Evolutionary conservation across 2,797 vertebrate genomes (phyloP).

Genomic region (Myoxocephalus aenaeus): DNA sequence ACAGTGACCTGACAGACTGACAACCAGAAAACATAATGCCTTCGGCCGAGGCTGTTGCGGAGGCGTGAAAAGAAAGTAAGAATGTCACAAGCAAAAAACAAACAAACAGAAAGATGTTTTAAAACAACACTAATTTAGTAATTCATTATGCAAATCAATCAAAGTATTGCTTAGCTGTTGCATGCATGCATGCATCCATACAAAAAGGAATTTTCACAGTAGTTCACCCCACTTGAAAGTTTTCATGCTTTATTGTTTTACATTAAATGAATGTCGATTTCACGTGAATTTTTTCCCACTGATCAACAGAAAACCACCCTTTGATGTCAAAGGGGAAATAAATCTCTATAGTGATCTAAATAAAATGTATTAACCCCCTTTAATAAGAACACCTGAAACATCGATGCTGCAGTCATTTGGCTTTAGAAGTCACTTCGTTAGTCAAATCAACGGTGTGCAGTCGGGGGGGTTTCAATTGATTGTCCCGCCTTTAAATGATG

Average conservation of each 20-base stretch:
- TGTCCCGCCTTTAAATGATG: not conserved
- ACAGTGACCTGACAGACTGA: not conserved
- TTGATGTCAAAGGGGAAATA: not conserved
- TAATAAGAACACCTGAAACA: not conserved
- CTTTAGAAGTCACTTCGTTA: not conserved
- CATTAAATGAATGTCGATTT: conserved; percentile 15
- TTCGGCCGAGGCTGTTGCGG: not conserved
- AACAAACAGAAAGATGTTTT: not conserved
- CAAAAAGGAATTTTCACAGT: conserved; percentile 18
- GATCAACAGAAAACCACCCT: not conserved
- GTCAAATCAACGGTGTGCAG: not conserved
- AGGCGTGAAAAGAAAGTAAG: not conserved
- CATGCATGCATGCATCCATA: conserved; percentile 1
- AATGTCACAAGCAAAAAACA: not conserved
- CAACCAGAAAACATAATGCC: not conserved
- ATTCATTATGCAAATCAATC: conserved; percentile 36
- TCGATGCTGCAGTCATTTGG: not conserved
- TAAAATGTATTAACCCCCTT: not conserved
- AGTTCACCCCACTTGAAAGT: not conserved
- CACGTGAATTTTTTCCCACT: not conserved
- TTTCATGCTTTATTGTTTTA: conserved; percentile 24
- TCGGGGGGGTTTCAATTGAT: not conserved
- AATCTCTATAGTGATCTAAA: not conserved
- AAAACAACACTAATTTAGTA: conserved; percentile 7
- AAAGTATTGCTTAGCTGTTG: conserved; percentile 30